These are phyloP conservation scores for Cerceris ruficornis DNA, from an alignment of 2,888 invertebrate species.

Conservation along the genomic window DNA sequence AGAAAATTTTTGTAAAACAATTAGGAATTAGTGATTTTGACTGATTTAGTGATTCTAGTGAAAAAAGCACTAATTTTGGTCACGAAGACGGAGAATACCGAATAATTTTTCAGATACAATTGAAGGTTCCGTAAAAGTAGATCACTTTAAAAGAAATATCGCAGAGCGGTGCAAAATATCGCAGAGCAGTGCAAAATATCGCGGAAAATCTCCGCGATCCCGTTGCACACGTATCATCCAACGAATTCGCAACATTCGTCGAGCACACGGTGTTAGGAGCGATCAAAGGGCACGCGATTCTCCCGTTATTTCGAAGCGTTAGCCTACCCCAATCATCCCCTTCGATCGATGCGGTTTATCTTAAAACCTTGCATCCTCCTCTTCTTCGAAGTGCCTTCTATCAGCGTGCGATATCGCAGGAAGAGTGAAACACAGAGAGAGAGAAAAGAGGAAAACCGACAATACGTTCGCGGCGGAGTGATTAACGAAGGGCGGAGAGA, in stretches of 20 bases:
- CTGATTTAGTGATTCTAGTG: too few relatives aligned
- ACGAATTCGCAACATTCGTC: neutral
- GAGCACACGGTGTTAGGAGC: neutral
- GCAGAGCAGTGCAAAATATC: too few relatives aligned
- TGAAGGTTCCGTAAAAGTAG: too few relatives aligned
- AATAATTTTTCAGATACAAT: too few relatives aligned
- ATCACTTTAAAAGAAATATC: too few relatives aligned
- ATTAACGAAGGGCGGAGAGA: slow-evolving; percentile 44
- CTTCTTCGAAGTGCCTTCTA: slow-evolving; percentile 21
- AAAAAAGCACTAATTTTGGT: too few relatives aligned
- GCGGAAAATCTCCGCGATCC: too few relatives aligned
- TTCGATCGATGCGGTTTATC: slow-evolving; percentile 33
- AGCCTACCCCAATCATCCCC: slow-evolving; percentile 25
- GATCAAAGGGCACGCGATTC: slow-evolving; percentile 4
- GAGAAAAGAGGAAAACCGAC: slow-evolving; percentile 41
- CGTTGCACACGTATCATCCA: neutral
- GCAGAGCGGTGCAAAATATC: too few relatives aligned
- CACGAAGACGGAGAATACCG: too few relatives aligned
- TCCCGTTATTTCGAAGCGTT: slow-evolving; percentile 26
- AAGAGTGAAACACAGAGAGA: slow-evolving; percentile 4
- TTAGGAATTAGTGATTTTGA: too few relatives aligned
- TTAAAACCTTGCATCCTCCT: slow-evolving; percentile 19
- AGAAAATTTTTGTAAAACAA: too few relatives aligned
- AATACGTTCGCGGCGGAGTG: slow-evolving; percentile 53
- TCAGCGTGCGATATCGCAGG: neutral